Evolutionary conservation across 2,113 vertebrate genomes (phyloP), one percentile per base, ranked within the genome.

Genomic region (Coptodon bakossiorum): DNA sequence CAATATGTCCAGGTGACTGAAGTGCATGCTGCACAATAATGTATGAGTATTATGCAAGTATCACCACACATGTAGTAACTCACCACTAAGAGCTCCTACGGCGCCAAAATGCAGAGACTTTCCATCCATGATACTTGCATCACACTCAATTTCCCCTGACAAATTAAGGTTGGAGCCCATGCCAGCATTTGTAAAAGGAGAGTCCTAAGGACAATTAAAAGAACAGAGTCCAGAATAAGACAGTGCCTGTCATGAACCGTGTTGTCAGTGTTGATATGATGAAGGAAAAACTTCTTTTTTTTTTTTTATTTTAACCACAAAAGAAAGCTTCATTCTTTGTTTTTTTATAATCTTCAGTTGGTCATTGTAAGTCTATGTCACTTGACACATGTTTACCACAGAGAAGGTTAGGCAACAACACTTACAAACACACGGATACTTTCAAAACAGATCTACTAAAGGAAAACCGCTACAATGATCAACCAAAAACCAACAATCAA

Each of bases 91-190:
- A 36, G 99, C 97, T 88, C 99, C 98, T 78, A 99, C 98, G 48
- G 99, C 98, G 94, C 98, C 99, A 92, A 98, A 99, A 95, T 98
- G 98, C 89, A 99, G 92, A 4, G 98, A 98, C 90, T 99, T 99
- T 86, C 99, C 99, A 95, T 99, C 99, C 99, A 99, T 99, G 94
- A 99, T 99, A 94, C 99, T 99, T 89, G 99, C 99, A 90, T 99
- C 99, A 93, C 98, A 99, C 93, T 99, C 99, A 90, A 99, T 98
- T 95, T 99, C 97, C 85, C 99, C 99, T 52, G 98, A 96, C 89
- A 99, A 96, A 95, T 99, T 99, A 81, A 99, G 96, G 96, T 99
- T 99, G 90, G 99, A 99, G 50, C 99, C 99, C 96, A 98, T 97
- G 94, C 98, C 99, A 57, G 99, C 99, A 90, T 99, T 99, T 93